phyloP scores from a whole-genome alignment of 1,140 invertebrate genomes.

The Brachionus manjavacas region DNA sequence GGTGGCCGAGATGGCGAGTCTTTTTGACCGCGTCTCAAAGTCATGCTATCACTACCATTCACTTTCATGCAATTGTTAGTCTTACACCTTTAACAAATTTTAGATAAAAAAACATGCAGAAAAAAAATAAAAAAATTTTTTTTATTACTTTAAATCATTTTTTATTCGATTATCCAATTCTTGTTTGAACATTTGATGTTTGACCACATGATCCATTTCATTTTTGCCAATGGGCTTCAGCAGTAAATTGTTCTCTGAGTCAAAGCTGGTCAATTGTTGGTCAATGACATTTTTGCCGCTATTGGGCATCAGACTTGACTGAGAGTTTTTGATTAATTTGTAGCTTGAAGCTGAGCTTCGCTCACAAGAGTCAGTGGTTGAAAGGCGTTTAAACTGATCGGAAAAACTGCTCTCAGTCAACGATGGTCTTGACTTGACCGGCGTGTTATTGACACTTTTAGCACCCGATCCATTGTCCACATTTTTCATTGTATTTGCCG shows the following conservation, averaged over 20 bases:
- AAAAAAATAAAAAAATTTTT: background rate
- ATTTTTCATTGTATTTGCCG: constrained; percentile 6
- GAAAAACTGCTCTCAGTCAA: background rate
- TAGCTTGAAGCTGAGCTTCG: too few species aligned
- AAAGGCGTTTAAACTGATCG: background rate
- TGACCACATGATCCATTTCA: background rate
- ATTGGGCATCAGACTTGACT: constrained; percentile 16
- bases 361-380: constrained; percentile 16
- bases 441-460: constrained; percentile 12
- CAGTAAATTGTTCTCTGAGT: background rate
- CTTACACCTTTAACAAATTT: background rate
- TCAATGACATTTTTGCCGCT: background rate
- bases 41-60: background rate
- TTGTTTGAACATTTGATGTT: constrained; percentile 30
- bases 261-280: background rate
- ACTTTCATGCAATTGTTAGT: constrained; percentile 23
- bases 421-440: background rate
- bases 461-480: background rate
- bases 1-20: constrained; percentile 31
- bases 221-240: background rate
- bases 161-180: background rate
- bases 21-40: background rate
- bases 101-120: background rate
- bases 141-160: constrained; percentile 15
- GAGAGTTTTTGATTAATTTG: constrained; percentile 21